phyloP scores from a whole-genome alignment of 1,140 invertebrate species.

The Halyomorpha halys region DNA sequence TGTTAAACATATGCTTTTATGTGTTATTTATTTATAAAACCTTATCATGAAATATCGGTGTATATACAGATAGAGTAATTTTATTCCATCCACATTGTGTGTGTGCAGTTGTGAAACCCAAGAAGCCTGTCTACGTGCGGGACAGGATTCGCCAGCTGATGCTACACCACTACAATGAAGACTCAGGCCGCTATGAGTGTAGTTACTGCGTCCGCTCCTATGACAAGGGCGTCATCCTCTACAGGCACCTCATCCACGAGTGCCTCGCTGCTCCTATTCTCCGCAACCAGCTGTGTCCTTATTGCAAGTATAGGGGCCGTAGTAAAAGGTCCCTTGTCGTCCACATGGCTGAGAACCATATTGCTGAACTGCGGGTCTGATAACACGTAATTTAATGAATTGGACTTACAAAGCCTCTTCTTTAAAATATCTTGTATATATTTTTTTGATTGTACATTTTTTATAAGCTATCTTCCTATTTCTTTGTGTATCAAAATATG shows the following conservation, averaged over 20 bases:
- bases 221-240: neutral
- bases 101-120: neutral
- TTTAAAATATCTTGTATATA: no score
- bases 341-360: slow-evolving; percentile 6
- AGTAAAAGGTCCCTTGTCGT: slow-evolving; percentile 4
- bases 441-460: no score
- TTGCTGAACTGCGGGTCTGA: neutral
- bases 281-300: neutral
- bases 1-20: no score
- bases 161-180: neutral
- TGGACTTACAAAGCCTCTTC: no score
- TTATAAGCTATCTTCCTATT: no score
- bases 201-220: neutral
- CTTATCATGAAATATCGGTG: no score
- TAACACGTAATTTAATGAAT: neutral
- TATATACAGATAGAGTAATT: no score
- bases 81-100: slow-evolving; percentile 2
- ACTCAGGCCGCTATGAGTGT: neutral
- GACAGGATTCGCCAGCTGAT: slow-evolving; percentile 1
- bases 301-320: neutral
- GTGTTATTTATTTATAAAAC: no score
- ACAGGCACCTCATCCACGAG: slow-evolving; percentile 9
- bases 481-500: no score
- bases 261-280: slow-evolving; percentile 5
- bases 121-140: neutral